Base-by-base conservation (phyloP, 2,888 invertebrate genomes). In the Trimorus sp. region DNA sequence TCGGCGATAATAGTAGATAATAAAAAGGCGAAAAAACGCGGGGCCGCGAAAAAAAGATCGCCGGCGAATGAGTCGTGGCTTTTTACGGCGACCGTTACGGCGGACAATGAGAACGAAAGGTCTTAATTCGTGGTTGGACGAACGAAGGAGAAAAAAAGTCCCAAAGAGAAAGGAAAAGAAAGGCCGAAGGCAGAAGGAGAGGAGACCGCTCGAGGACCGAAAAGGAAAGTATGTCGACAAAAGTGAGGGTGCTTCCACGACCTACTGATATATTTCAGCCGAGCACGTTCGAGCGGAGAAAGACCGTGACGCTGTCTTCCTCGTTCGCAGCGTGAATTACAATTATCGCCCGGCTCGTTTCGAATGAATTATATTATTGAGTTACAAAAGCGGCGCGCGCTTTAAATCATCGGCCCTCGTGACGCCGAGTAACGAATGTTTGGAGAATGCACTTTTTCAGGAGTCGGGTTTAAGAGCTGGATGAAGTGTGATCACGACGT, bases 211-310 rank as follows among this genome's bases (percentile, higher is more conserved):
- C 60, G 69, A 75, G 42, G 62, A 84, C 71, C 83, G 86, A 84
- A 84, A 85, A 84, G 85, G 85, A 85, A 89, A 89, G 88, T 88
- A 83, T 89, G 89, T 86, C 89, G 86, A 85, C 84, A 86, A 87
- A 89, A 87, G 87, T 84, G 89, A 88, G 87, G 85, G 81, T 85
- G 84, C 84, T 84, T 84, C 81, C 83, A 84, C 90, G 89, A 90
- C 91, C 91, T 86, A 90, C 84, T 90, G 88, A 88, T 89, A 90
- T 86, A 87, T 89, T 89, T 90, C 86, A 73, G 77, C 15, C 80
- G 56, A 82, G 74, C 77, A 79, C 77, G 83, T 76, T 79, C 73
- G 45, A 62, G 26, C 26, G 74, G 77, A 83, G 78, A 83, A 80
- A 80, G 80, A 83, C 49, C 48, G 38, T 62, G 56, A 79, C 59